A percentile compares a stretch with the other conserved stretches of the same genome.
These are phyloP conservation scores for Hanleya hanleyi DNA, from an alignment of 2,888 invertebrate genomes.

Conservation along the genomic window DNA sequence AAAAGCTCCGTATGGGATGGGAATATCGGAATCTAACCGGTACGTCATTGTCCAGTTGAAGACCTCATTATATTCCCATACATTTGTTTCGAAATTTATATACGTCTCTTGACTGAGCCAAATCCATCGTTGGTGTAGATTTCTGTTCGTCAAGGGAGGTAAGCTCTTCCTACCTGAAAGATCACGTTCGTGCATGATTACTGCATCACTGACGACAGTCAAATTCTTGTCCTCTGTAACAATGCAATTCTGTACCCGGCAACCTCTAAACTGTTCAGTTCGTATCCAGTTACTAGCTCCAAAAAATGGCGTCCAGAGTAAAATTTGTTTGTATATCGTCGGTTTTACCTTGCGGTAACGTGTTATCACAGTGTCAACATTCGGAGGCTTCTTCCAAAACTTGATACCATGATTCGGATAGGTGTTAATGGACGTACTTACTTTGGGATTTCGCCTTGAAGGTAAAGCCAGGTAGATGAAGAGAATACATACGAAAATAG, in stretches of 20 bases:
- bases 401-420: too few relatives aligned
- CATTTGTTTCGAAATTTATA: neutral
- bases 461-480: too few relatives aligned
- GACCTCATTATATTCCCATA: neutral
- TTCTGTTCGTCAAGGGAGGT: neutral
- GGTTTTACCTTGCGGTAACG: too few relatives aligned
- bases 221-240: neutral
- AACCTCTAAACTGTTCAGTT: neutral
- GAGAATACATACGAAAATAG: too few relatives aligned
- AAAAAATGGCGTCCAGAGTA: conserved; percentile 11
- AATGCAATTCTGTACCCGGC: neutral
- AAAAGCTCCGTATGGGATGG: neutral
- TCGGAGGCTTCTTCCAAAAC: too few relatives aligned
- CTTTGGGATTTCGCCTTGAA: too few relatives aligned
- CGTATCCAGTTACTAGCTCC: neutral
- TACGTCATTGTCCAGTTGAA: conserved; percentile 7
- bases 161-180: neutral
- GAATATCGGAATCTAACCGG: conserved; percentile 5
- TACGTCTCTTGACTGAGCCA: neutral
- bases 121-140: neutral
- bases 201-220: neutral
- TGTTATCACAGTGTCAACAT: too few relatives aligned
- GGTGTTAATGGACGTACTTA: too few relatives aligned
- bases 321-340: too few relatives aligned
- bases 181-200: neutral